Evolutionary conservation across 2,888 invertebrate species (phyloP), one percentile per base, ranked within the genome.

Genomic region (Microdon myrmicae): DNA sequence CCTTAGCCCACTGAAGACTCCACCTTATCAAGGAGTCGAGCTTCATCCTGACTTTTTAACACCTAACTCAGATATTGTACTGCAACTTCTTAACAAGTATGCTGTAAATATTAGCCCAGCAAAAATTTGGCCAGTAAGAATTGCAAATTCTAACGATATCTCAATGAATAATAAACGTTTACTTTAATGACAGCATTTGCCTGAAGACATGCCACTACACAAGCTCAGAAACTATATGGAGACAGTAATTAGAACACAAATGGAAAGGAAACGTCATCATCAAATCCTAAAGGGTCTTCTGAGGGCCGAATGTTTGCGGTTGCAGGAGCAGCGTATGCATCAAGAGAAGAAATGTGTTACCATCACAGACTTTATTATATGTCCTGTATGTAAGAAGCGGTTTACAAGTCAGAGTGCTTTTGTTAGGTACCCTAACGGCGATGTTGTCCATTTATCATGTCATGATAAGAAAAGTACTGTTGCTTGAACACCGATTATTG

Each of bases 321-420:
- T 89, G 70, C 72, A 92, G 77, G 90, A 92, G 73, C 82, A 90
- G 71, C 85, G 91, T 69, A 87, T 92, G 77, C 86, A 86, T 70
- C 87, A 90, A 72, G 91, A 96, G 78, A 89, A 90, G 1, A 89
- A 91, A 74, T 89, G 87, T 73, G 88, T 96, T 34, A 81, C 90
- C 1, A 88, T 98, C 69, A 92, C 89, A 10, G 95, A 96, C 70
- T 87, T 89, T 71, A 92, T 90, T 73, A 87, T 92, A 45, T 98
- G 98, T 78, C 87, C 89, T 0, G 92, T 92, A 1, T 98, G 98
- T 79, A 92, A 90, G 76, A 97, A 97, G 75, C 85, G 93, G 48
- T 96, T 98, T 79, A 90, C 91, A 10, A 93, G 92, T 79, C 92
- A 93, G 81, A 94, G 94, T 82, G 96, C 96, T 14, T 93, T 97